Conservation (phyloP, 2,888 invertebrate genomes). For the Polydrusus tereticollis region DNA sequence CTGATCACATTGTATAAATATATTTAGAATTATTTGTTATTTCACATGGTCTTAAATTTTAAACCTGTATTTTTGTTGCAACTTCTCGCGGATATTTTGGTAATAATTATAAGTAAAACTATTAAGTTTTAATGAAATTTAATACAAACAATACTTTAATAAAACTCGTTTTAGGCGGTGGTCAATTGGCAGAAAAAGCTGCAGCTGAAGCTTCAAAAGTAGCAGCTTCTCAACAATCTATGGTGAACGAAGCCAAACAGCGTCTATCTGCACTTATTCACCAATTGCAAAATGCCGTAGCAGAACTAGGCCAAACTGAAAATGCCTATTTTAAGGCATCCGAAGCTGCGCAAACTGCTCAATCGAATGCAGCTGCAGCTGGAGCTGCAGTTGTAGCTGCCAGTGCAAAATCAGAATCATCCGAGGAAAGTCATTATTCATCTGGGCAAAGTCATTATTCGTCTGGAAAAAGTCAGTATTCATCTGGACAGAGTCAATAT, state of each 20-base stretch:
- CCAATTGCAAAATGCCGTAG: conserved; percentile 75
- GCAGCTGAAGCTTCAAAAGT: conserved; percentile 52
- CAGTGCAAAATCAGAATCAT: conserved; percentile 41
- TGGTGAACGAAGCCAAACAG: conserved; percentile 72
- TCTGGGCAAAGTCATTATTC: neutral
- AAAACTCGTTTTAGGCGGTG: conserved; percentile 35
- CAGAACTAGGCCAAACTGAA: conserved; percentile 80
- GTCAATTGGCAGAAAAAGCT: conserved; percentile 50
- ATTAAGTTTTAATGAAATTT: too few relatives aligned
- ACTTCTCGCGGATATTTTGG: too few relatives aligned
- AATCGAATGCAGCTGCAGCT: conserved; percentile 78
- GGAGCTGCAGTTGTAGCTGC: conserved; percentile 53
- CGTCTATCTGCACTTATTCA: conserved; percentile 74
- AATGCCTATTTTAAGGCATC: conserved; percentile 76
- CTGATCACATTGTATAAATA: too few relatives aligned
- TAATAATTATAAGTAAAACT: too few relatives aligned
- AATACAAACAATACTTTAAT: neutral
- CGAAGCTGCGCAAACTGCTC: conserved; percentile 77
- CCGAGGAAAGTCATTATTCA: neutral
- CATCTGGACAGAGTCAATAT: neutral
- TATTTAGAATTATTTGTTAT: too few relatives aligned
- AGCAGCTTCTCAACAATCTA: conserved; percentile 53
- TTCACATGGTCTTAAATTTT: too few relatives aligned
- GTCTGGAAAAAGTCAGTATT: neutral
- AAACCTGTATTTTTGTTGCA: too few relatives aligned